phyloP scores from a whole-genome alignment of 1,140 invertebrate species.

The Pollicipes pollicipes region DNA sequence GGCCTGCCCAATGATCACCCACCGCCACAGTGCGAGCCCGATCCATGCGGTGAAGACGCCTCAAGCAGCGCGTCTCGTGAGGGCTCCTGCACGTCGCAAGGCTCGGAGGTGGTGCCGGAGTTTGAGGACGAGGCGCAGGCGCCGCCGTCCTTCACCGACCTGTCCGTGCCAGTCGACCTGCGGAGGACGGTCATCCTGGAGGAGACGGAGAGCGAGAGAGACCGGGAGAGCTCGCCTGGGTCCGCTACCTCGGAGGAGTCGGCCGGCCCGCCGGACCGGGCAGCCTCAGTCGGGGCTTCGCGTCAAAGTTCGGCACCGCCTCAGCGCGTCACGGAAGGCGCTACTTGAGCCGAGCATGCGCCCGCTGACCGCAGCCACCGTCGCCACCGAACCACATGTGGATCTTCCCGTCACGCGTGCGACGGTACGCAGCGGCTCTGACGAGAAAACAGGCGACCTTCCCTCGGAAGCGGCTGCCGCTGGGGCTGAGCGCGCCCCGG shows the following conservation, averaged over 20 bases:
- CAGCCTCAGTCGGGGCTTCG: too few relatives aligned
- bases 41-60: background rate
- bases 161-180: background rate
- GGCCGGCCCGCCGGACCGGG: too few relatives aligned
- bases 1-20: too few relatives aligned
- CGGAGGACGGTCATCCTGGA: background rate
- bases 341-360: too few relatives aligned
- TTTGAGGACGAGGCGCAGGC: background rate
- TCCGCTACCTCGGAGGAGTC: background rate
- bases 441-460: too few relatives aligned
- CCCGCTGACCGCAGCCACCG: too few relatives aligned
- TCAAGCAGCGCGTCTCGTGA: background rate
- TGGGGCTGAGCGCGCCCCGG: background rate
- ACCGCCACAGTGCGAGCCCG: background rate
- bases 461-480: too few relatives aligned
- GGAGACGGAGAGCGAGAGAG: background rate
- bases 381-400: too few relatives aligned
- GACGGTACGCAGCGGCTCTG: too few relatives aligned
- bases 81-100: background rate
- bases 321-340: too few relatives aligned
- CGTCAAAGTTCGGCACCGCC: too few relatives aligned
- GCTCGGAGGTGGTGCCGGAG: background rate
- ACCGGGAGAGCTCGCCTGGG: background rate
- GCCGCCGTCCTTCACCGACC: background rate
- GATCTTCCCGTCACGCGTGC: too few relatives aligned